phyloP scores from a whole-genome alignment of 2,113 vertebrate species.

The Rattus rattus region DNA sequence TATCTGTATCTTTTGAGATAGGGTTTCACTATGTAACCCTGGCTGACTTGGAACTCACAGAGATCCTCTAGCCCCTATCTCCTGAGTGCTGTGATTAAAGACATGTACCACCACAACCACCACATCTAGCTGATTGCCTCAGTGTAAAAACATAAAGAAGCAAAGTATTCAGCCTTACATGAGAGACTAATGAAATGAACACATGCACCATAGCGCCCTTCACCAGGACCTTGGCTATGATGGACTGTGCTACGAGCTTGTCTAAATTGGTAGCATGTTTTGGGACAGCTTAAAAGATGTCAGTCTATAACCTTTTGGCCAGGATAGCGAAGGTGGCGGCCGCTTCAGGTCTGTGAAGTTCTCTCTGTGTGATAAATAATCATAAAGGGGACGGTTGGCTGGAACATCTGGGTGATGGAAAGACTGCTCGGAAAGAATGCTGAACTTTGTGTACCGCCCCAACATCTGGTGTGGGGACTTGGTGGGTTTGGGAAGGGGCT shows the following conservation, averaged over 20 bases:
- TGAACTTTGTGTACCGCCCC: slow-evolving; percentile 64
- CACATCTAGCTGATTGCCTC: slow-evolving; percentile 61
- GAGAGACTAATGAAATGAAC: slow-evolving; percentile 63
- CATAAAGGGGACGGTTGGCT: slow-evolving; percentile 39
- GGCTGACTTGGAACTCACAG: neutral
- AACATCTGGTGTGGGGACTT: slow-evolving; percentile 63
- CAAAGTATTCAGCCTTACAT: slow-evolving; percentile 5
- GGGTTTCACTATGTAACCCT: neutral
- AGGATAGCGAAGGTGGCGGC: slow-evolving; percentile 5
- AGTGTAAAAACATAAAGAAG: slow-evolving; percentile 59
- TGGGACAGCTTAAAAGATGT: slow-evolving; percentile 58
- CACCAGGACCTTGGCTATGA: neutral
- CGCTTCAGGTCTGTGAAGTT: slow-evolving; percentile 57
- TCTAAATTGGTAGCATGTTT: slow-evolving; percentile 79
- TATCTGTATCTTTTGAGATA: neutral
- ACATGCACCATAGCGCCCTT: slow-evolving; percentile 45
- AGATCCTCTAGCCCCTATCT: neutral
- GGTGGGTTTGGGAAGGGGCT: slow-evolving; percentile 16
- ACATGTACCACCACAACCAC: slow-evolving; percentile 1
- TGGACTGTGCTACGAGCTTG: slow-evolving; percentile 17
- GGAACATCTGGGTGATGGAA: slow-evolving; percentile 69
- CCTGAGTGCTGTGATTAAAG: neutral
- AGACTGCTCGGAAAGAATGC: slow-evolving; percentile 52
- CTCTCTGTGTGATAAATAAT: slow-evolving; percentile 70
- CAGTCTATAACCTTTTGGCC: slow-evolving; percentile 60